Conservation (phyloP, 30 jellyfish, hydroid and myxozoan species). For the Nemopilema nomurai region DNA sequence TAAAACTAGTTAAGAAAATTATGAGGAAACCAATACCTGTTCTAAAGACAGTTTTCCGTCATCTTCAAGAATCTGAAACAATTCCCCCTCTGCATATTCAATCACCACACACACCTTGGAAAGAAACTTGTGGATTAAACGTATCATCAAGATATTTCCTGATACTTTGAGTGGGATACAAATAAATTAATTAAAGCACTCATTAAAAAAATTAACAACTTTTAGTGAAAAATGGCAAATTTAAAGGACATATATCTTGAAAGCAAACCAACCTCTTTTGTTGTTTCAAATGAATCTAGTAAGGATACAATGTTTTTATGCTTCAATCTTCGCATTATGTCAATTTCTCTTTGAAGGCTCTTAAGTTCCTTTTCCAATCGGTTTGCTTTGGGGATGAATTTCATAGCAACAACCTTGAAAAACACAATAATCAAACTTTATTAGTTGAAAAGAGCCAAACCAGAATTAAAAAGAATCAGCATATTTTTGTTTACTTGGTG, state of each 20-base stretch:
- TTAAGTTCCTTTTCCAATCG: slow-evolving; percentile 88
- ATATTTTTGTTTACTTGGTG: too few relatives aligned
- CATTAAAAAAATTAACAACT: too few relatives aligned
- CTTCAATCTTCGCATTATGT: slow-evolving; percentile 86
- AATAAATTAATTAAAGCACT: too few relatives aligned
- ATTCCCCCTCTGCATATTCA: slow-evolving; percentile 98
- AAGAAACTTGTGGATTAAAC: neutral
- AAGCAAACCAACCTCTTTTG: slow-evolving; percentile 91
- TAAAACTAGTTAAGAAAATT: neutral
- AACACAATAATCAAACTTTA: neutral
- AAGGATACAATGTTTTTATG: slow-evolving; percentile 90
- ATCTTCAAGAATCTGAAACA: slow-evolving; percentile 95
- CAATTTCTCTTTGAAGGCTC: slow-evolving; percentile 93
- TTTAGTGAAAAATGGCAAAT: too few relatives aligned
- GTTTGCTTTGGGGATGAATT: slow-evolving; percentile 89
- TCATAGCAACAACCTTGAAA: slow-evolving; percentile 93
- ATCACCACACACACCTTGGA: slow-evolving; percentile 95
- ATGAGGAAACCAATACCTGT: slow-evolving; percentile 53
- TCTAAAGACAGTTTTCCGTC: slow-evolving; percentile 79
- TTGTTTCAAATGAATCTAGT: slow-evolving; percentile 94
- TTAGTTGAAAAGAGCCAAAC: too few relatives aligned
- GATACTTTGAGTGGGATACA: too few relatives aligned
- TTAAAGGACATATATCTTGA: neutral
- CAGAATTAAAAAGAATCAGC: too few relatives aligned
- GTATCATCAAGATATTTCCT: too few relatives aligned